These are phyloP conservation scores for Macroglossus sobrinus DNA, from an alignment of 2,113 vertebrate genomes.

Conservation along the genomic window DNA sequence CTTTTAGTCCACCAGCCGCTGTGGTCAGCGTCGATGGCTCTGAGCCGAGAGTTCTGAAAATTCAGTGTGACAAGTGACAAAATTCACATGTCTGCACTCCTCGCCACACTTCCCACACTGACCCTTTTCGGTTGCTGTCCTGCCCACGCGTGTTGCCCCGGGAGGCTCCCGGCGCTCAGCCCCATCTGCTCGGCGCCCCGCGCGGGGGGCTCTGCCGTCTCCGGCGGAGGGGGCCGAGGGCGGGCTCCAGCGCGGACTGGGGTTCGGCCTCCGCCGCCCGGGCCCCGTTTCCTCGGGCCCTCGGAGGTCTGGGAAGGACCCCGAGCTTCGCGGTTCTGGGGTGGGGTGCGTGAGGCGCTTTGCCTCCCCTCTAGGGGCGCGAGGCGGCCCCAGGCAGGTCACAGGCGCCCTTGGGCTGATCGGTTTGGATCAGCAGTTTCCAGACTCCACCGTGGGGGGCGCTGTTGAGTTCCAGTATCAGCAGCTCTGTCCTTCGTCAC, in stretches of 20 bases:
- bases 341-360: accelerated
- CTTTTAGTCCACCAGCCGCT: neutral
- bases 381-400: neutral
- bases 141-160: neutral
- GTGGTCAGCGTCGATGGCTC: neutral
- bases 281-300: neutral
- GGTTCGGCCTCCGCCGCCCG: neutral
- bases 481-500: neutral
- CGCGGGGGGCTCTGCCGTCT: neutral
- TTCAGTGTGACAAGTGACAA: neutral
- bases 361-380: neutral
- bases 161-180: neutral
- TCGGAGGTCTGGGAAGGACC: accelerated
- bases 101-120: slow-evolving; percentile 23
- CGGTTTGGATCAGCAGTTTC: no score
- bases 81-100: accelerated
- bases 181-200: slow-evolving; percentile 55
- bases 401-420: accelerated
- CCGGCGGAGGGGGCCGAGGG: no score
- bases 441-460: neutral
- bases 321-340: accelerated
- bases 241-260: neutral
- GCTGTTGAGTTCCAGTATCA: accelerated
- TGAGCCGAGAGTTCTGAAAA: neutral
- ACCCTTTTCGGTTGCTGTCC: neutral